Base-by-base conservation (phyloP, 2,888 invertebrate species). In the Morpho deidamia region DNA sequence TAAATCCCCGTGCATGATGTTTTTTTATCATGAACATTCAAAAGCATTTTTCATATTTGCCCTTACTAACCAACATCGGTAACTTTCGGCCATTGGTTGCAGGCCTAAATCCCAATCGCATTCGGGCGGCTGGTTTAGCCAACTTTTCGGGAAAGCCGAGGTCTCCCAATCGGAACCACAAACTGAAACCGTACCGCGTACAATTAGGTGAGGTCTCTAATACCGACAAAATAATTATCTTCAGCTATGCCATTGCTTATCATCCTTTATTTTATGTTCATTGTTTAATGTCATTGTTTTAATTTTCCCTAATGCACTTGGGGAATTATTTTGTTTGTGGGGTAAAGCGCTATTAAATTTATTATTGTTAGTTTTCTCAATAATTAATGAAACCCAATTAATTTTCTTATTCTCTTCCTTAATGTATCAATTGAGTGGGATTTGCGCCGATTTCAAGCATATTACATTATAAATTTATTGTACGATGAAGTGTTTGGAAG, bases 81-180 rank as follows among this genome's bases (percentile, higher is more conserved):
- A 74, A 76, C 69, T 51, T 67, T 59, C 74, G 76, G 78, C 75
- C 68, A 71, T 84, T 84, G 84, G 80, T 89, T 89, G 70, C 88
- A 89, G 88, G 80, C 78, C 81, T 76, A 85, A 79, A 78, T 78
- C 85, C 76, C 77, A 79, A 74, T 64, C 67, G 43, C 72, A 76
- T 66, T 79, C 80, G 78, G 83, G 85, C 76, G 79, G 84, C 87
- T 93, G 93, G 93, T 91, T 93, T 77, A 88, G 91, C 85, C 89
- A 91, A 78, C 91, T 92, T 75, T 91, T 93, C 83, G 90, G 90
- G 71, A 70, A 78, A 61, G 74, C 79, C 63, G 76, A 77, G 69
- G 67, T 74, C 66, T 69, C 80, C 62, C 77, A 82, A 68, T 65
- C 63, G 62, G 78, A 76, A 65, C 55, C 55, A 55, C 65, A 60